phyloP scores from a whole-genome alignment of 2,113 vertebrate genomes.

The Gracilinanus agilis region DNA sequence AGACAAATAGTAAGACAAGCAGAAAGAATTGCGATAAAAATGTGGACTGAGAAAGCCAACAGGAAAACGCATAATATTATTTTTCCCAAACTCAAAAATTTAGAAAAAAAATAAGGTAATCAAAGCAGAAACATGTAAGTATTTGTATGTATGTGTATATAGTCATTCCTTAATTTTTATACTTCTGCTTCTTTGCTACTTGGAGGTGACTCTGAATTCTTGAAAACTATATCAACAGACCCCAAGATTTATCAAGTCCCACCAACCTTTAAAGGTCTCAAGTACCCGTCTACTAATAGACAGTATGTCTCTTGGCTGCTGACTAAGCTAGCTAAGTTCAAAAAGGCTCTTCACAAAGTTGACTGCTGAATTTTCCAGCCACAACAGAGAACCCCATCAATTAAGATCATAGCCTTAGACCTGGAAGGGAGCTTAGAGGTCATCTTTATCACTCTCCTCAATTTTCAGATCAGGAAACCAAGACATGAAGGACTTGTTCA shows the following conservation, averaged over 20 bases:
- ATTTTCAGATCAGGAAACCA: background rate
- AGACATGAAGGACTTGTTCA: background rate
- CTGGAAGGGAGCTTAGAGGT: background rate
- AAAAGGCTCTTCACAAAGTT: background rate
- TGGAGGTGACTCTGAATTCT: background rate
- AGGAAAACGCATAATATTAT: constrained; percentile 59
- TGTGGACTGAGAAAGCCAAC: constrained; percentile 56
- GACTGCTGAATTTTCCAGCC: background rate
- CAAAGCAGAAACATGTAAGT: constrained; percentile 31
- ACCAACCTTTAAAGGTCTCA: background rate
- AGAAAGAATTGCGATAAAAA: constrained; percentile 8
- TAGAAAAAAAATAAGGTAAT: constrained; percentile 24
- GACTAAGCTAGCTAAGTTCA: background rate
- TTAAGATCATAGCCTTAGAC: background rate
- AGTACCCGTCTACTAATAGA: background rate
- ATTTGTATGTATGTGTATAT: background rate
- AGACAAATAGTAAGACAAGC: constrained; percentile 51
- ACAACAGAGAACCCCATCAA: background rate
- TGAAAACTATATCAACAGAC: background rate
- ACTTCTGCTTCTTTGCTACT: background rate
- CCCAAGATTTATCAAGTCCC: background rate
- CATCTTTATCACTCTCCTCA: background rate
- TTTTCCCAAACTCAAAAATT: constrained; percentile 58
- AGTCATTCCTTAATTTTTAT: background rate
- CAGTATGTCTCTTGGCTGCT: background rate